These are phyloP conservation scores for Lottia gigantea DNA, from an alignment of 2,888 invertebrate species.

Conservation along the genomic window DNA sequence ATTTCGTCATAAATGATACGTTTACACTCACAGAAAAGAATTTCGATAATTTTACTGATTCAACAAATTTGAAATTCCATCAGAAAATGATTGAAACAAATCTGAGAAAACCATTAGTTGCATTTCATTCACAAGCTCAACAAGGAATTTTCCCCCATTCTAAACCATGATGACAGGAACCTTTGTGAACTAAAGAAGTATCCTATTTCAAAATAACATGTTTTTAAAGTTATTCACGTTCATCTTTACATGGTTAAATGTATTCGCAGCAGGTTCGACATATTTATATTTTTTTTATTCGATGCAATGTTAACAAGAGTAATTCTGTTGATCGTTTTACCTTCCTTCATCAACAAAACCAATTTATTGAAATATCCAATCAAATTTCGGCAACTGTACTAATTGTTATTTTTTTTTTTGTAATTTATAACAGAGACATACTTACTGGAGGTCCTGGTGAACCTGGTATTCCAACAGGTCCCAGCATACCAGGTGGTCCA, in stretches of 20 bases:
- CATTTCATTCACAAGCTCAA: background rate
- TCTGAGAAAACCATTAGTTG: background rate
- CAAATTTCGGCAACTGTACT: background rate
- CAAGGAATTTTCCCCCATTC: background rate
- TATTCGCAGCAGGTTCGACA: too few species aligned
- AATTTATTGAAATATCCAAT: too few species aligned
- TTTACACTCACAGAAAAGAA: too few species aligned
- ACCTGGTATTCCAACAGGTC: slow-evolving; percentile 74
- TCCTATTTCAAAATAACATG: slow-evolving; percentile 14
- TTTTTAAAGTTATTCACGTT: background rate
- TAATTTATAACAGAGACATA: too few species aligned
- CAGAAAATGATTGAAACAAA: slow-evolving; percentile 4
- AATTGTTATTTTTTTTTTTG: too few species aligned
- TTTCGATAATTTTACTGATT: too few species aligned
- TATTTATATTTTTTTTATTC: too few species aligned
- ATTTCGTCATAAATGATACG: too few species aligned
- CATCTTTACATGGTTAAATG: background rate
- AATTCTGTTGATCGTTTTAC: too few species aligned
- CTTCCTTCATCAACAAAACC: too few species aligned
- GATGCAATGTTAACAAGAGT: too few species aligned
- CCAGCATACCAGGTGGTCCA: slow-evolving; percentile 50
- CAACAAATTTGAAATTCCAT: background rate
- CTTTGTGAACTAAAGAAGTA: slow-evolving; percentile 25
- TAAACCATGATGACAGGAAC: background rate
- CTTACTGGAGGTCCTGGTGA: slow-evolving; percentile 66